Evolutionary conservation across 2,113 vertebrate species (phyloP).

Genomic region (Ciconia maguari): DNA sequence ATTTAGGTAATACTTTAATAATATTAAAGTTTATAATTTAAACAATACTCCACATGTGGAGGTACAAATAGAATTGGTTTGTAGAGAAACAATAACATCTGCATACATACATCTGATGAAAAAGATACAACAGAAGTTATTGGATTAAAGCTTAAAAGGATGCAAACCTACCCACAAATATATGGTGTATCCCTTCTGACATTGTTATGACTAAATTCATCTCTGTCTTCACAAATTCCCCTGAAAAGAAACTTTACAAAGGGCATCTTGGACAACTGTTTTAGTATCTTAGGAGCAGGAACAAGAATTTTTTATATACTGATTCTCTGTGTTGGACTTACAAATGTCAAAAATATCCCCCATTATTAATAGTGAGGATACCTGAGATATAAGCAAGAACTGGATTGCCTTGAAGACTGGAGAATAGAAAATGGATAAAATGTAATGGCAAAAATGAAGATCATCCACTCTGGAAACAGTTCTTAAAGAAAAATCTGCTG

Average conservation of each 20-base stretch:
- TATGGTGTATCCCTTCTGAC: not conserved
- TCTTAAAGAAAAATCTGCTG: not conserved
- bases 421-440: not conserved
- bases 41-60: not conserved
- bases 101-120: not conserved
- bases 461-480: not conserved
- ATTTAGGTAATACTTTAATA: not conserved
- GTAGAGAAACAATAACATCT: not conserved
- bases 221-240: not conserved
- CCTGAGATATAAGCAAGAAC: not conserved
- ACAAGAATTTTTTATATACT: not conserved
- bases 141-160: not conserved
- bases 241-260: not conserved
- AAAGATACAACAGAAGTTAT: not conserved
- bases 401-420: not conserved
- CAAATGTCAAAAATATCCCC: not conserved
- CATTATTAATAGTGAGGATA: not conserved
- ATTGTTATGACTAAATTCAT: not conserved
- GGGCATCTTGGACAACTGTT: not conserved
- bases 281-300: not conserved
- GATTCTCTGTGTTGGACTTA: not conserved
- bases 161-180: not conserved
- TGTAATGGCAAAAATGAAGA: not conserved
- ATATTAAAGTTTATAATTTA: not conserved
- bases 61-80: not conserved